Evolutionary conservation across 2,888 invertebrate genomes (phyloP).

Genomic region (Coleophora flavipennella): DNA sequence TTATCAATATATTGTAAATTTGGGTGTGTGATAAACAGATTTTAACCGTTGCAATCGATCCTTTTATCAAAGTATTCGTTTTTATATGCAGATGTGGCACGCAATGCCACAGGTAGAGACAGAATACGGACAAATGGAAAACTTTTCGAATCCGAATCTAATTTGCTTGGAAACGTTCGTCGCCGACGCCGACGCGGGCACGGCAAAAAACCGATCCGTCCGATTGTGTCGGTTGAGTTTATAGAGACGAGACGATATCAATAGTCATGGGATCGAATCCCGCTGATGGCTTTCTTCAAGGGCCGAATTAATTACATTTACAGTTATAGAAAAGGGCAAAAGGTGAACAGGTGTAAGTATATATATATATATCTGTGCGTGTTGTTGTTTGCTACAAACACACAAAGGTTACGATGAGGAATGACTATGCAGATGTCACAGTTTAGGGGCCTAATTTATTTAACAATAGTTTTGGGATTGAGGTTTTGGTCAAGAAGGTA

Average conservation of each 20-base stretch:
- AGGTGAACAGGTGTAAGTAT: slow-evolving; percentile 43
- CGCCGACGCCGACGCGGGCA: slow-evolving; percentile 19
- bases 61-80: not conserved
- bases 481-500: too few relatives aligned
- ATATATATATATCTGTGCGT: too few relatives aligned
- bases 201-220: slow-evolving; percentile 57
- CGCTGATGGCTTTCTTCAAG: slow-evolving; percentile 31
- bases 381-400: too few relatives aligned
- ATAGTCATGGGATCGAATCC: slow-evolving; percentile 46
- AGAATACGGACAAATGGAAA: slow-evolving; percentile 25
- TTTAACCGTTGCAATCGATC: too few relatives aligned
- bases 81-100: slow-evolving; percentile 14
- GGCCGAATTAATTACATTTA: slow-evolving; percentile 53
- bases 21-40: too few relatives aligned
- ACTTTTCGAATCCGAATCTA: slow-evolving; percentile 56
- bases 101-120: slow-evolving; percentile 12
- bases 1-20: too few relatives aligned
- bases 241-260: slow-evolving; percentile 53
- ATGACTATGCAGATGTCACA: too few relatives aligned
- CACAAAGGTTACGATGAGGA: too few relatives aligned
- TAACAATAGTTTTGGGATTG: too few relatives aligned
- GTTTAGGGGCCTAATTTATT: too few relatives aligned
- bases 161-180: slow-evolving; percentile 49
- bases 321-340: slow-evolving; percentile 41
- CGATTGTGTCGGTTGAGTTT: slow-evolving; percentile 53